These are phyloP conservation scores for Pantherophis alleghaniensis DNA, from an alignment of 2,797 vertebrate species.

Conservation along the genomic window DNA sequence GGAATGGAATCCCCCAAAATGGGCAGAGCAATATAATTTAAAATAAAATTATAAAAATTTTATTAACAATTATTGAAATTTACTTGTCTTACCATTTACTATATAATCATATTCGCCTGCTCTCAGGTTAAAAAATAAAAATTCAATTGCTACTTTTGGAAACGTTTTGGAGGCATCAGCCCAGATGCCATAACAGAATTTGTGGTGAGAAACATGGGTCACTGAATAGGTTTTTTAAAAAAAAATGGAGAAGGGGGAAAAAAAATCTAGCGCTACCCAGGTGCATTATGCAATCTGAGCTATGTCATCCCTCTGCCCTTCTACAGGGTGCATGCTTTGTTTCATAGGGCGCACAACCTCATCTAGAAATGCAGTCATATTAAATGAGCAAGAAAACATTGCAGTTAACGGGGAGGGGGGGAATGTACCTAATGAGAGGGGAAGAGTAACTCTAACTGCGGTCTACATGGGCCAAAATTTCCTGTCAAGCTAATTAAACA, in stretches of 20 bases:
- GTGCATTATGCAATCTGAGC: neutral
- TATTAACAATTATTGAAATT: too few species aligned
- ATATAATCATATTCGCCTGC: neutral
- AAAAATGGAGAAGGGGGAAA: neutral
- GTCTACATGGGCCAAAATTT: neutral
- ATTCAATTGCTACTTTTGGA: neutral
- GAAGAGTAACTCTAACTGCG: neutral
- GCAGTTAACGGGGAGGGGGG: rapidly evolving
- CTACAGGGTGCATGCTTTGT: neutral
- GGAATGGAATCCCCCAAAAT: neutral
- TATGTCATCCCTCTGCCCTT: neutral
- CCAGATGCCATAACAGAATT: neutral
- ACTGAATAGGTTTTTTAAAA: neutral
- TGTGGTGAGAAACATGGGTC: neutral
- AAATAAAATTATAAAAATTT: neutral
- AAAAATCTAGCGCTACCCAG: neutral
- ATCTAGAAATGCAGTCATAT: neutral
- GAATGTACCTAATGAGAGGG: too few species aligned
- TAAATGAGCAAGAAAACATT: neutral
- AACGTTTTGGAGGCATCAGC: neutral
- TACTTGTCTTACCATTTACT: neutral
- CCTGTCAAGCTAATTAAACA: neutral
- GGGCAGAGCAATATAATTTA: neutral
- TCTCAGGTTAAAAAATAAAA: neutral
- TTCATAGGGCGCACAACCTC: neutral